A percentile compares a stretch with the other conserved stretches of the same genome.
Evolutionary conservation across 2,113 vertebrate genomes (phyloP).

Genomic region (Tupaia chinensis): DNA sequence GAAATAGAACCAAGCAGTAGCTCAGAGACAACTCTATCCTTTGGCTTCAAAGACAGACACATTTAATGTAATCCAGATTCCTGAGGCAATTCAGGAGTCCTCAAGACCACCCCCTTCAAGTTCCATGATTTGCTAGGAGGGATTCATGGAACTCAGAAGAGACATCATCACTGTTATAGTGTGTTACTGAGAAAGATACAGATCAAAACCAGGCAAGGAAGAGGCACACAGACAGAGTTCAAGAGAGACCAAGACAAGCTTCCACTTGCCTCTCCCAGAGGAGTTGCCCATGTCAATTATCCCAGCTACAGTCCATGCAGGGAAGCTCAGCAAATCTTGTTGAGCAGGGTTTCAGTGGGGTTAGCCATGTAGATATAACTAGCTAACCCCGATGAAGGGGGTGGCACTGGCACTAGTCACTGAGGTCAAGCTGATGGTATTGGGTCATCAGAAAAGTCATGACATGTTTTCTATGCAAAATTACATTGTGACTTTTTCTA

Average conservation of each 20-base stretch:
- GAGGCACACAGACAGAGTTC: neutral
- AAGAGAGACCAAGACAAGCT: neutral
- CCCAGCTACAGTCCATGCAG: neutral
- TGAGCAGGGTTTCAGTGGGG: neutral
- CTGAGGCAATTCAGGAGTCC: neutral
- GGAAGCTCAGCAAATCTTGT: neutral
- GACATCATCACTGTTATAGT: neutral
- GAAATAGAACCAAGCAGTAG: neutral
- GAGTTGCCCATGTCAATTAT: neutral
- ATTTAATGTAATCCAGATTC: neutral
- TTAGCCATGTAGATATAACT: neutral
- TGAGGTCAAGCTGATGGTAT: neutral
- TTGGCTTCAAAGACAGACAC: neutral
- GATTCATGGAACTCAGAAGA: neutral
- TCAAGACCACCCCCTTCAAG: neutral
- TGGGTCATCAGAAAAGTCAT: too few species aligned
- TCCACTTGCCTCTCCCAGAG: neutral
- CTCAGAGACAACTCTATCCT: neutral
- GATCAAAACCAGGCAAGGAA: neutral
- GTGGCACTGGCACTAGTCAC: neutral
- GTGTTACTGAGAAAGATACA: neutral
- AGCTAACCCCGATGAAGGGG: too few species aligned
- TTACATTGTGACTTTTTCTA: too few species aligned
- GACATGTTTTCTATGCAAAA: too few species aligned
- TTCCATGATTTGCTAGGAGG: neutral